A percentile compares a stretch with the other conserved stretches of the same genome.
Evolutionary conservation across 2,113 vertebrate species (phyloP).

Genomic region (Jaculus jaculus): DNA sequence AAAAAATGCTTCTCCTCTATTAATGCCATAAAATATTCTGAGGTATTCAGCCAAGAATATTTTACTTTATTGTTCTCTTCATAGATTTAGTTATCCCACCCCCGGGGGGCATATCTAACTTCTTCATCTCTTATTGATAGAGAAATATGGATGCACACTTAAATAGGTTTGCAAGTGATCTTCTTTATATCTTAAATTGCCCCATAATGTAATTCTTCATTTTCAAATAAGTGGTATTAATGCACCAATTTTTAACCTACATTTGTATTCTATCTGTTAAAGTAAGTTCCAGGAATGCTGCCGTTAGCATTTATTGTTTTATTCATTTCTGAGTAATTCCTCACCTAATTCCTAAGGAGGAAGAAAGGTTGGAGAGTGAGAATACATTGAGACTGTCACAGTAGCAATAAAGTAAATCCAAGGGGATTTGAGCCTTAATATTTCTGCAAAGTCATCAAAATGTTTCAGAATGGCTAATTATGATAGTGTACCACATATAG

Average conservation of each 20-base stretch:
- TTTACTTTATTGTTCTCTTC: constrained; percentile 39
- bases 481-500: constrained; percentile 16
- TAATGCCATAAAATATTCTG: background rate
- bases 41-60: background rate
- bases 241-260: background rate
- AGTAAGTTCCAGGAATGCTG: constrained; percentile 30
- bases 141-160: constrained; percentile 33
- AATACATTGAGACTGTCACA: background rate
- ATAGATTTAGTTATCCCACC: background rate
- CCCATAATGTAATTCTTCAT: background rate
- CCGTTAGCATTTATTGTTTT: constrained; percentile 38
- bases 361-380: background rate
- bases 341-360: background rate
- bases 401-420: background rate
- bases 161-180: background rate
- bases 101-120: background rate
- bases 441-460: constrained; percentile 66
- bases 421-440: constrained; percentile 3
- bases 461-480: constrained; percentile 63
- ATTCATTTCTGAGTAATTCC: constrained; percentile 20
- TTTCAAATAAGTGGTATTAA: background rate
- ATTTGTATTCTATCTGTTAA: constrained; percentile 40
- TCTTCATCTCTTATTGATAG: constrained; percentile 40
- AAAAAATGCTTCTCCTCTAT: background rate
- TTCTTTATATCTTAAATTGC: constrained; percentile 48